Conservation (phyloP, 2,888 invertebrate genomes). For the Drosophila antonietae region DNA sequence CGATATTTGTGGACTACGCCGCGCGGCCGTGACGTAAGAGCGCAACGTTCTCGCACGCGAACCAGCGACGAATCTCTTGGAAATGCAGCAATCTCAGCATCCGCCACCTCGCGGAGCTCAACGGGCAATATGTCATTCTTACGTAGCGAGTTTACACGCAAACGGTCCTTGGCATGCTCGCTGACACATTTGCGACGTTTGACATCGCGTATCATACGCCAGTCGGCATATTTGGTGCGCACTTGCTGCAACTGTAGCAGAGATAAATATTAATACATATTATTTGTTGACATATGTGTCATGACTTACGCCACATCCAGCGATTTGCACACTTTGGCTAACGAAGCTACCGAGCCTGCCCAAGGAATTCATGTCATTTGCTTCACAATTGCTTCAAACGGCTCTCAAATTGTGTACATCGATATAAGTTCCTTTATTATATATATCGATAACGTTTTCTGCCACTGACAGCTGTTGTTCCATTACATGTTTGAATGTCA, state of each 20-base stretch:
- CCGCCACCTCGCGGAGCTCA: constrained; percentile 92
- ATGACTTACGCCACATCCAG: constrained; percentile 78
- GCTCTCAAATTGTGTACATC: constrained; percentile 1
- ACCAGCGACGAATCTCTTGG: constrained; percentile 90
- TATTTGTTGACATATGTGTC: neutral
- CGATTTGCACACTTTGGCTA: constrained; percentile 74
- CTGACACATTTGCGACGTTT: constrained; percentile 91
- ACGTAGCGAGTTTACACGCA: constrained; percentile 92
- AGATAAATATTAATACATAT: neutral
- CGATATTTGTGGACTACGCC: constrained; percentile 93
- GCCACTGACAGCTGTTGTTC: constrained; percentile 47
- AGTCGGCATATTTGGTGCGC: constrained; percentile 91
- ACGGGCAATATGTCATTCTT: constrained; percentile 94
- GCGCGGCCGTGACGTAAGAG: constrained; percentile 93
- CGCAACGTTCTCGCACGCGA: constrained; percentile 91
- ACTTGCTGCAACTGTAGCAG: constrained; percentile 88
- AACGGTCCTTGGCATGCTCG: constrained; percentile 90
- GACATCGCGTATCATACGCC: constrained; percentile 94
- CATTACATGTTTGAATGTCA: constrained; percentile 40
- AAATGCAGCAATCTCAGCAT: constrained; percentile 90
- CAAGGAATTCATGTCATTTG: constrained; percentile 74
- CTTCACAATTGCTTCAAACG: neutral
- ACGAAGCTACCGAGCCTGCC: constrained; percentile 67
- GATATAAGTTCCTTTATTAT: constrained; percentile 3
- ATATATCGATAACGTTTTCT: constrained; percentile 20